These are phyloP conservation scores for Chromobotia macracanthus DNA, from an alignment of 2,797 vertebrate genomes.

Conservation along the genomic window DNA sequence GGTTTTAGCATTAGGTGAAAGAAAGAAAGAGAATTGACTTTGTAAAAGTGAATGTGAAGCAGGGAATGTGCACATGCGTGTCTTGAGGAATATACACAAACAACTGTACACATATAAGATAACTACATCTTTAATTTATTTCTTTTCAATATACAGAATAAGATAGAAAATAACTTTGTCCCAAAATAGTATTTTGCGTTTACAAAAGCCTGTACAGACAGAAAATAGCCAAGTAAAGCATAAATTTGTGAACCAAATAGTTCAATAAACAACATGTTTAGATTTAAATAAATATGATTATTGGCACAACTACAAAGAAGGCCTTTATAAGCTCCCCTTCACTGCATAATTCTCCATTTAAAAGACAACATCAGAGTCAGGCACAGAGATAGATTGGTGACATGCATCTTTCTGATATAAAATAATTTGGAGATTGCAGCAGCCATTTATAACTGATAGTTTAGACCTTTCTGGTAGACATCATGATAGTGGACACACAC, in stretches of 20 bases:
- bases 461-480: neutral
- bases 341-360: conserved; percentile 62
- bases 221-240: conserved; percentile 21
- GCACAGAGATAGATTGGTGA: conserved; percentile 58
- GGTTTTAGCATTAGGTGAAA: neutral
- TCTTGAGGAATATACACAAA: neutral
- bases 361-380: conserved; percentile 60
- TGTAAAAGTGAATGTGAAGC: neutral
- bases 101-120: neutral
- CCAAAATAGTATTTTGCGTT: neutral
- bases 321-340: conserved; percentile 46
- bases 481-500: conserved; percentile 9
- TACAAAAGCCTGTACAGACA: conserved; percentile 35
- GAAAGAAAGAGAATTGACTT: neutral
- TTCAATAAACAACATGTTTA: neutral
- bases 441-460: neutral
- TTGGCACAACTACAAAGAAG: conserved; percentile 55
- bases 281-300: conserved; percentile 50
- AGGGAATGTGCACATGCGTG: neutral
- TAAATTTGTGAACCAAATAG: conserved; percentile 26
- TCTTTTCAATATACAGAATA: conserved; percentile 27
- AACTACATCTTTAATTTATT: conserved; percentile 20
- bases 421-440: conserved; percentile 42
- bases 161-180: neutral
- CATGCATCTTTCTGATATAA: conserved; percentile 44